Conservation (phyloP, 1,140 invertebrate genomes). For the Papilio polyxenes region DNA sequence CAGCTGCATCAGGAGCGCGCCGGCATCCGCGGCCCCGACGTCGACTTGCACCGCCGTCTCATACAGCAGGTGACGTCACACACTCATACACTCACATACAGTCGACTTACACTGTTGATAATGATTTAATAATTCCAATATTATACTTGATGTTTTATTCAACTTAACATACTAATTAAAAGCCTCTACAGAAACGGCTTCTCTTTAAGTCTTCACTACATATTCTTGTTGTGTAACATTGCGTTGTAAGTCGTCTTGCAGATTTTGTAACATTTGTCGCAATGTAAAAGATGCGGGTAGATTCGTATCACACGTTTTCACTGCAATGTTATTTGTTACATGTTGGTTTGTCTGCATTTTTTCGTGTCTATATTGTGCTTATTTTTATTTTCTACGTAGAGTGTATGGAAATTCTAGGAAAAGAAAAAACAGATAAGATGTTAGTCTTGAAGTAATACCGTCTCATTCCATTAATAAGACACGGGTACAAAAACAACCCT, state of each 20-base stretch:
- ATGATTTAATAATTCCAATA: too few relatives aligned
- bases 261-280: not conserved
- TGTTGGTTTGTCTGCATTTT: not conserved
- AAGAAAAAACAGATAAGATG: too few relatives aligned
- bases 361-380: not conserved
- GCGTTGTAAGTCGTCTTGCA: not conserved
- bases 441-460: too few relatives aligned
- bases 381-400: not conserved
- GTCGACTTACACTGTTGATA: not conserved
- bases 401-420: too few relatives aligned
- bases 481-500: too few relatives aligned
- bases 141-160: too few relatives aligned
- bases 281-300: not conserved
- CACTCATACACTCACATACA: not conserved
- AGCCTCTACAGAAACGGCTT: not conserved
- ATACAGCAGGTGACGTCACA: constrained; percentile 82
- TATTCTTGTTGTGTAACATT: not conserved
- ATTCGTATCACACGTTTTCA: not conserved
- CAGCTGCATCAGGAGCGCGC: constrained; percentile 86
- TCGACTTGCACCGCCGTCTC: constrained; percentile 83
- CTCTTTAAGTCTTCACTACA: not conserved
- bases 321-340: not conserved
- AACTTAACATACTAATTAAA: too few relatives aligned
- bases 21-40: constrained; percentile 82
- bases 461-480: too few relatives aligned